These are phyloP conservation scores for Heteropelma amictum DNA, from an alignment of 2,888 invertebrate genomes.

Conservation along the genomic window DNA sequence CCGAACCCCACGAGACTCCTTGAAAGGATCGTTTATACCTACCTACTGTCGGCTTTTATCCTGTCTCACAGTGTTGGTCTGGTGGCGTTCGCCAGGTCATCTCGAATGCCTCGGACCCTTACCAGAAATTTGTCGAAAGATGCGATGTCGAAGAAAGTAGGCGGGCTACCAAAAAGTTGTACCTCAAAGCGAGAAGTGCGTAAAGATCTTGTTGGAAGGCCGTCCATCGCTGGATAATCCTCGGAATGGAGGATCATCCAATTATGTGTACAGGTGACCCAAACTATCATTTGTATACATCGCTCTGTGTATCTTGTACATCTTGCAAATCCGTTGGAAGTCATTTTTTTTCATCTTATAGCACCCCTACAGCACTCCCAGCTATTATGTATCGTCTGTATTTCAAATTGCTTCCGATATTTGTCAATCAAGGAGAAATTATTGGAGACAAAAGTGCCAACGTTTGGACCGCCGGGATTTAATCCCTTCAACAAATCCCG, in stretches of 20 bases:
- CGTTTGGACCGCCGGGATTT: too few relatives aligned
- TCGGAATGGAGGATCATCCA: conserved; percentile 72
- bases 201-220: conserved; percentile 55
- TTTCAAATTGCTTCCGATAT: conserved; percentile 36
- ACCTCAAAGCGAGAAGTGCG: conserved; percentile 44
- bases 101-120: conserved; percentile 7
- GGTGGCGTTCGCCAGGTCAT: conserved; percentile 33
- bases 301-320: conserved; percentile 59
- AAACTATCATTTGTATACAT: conserved; percentile 72
- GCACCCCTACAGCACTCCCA: too few relatives aligned
- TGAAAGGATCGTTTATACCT: conserved; percentile 53
- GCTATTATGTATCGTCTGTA: too few relatives aligned
- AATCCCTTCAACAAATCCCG: too few relatives aligned
- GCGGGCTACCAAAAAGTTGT: conserved; percentile 56
- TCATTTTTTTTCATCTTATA: background rate
- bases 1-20: conserved; percentile 59
- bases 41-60: conserved; percentile 24
- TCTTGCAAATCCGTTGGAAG: conserved; percentile 39
- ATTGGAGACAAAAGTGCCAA: conserved; percentile 65
- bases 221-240: conserved; percentile 71
- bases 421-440: conserved; percentile 58
- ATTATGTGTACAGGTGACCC: conserved; percentile 72
- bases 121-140: conserved; percentile 60
- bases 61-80: conserved; percentile 13
- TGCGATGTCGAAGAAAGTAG: conserved; percentile 59